Evolutionary conservation across 2,797 vertebrate genomes (phyloP).

Genomic region (Aphelocoma californica): DNA sequence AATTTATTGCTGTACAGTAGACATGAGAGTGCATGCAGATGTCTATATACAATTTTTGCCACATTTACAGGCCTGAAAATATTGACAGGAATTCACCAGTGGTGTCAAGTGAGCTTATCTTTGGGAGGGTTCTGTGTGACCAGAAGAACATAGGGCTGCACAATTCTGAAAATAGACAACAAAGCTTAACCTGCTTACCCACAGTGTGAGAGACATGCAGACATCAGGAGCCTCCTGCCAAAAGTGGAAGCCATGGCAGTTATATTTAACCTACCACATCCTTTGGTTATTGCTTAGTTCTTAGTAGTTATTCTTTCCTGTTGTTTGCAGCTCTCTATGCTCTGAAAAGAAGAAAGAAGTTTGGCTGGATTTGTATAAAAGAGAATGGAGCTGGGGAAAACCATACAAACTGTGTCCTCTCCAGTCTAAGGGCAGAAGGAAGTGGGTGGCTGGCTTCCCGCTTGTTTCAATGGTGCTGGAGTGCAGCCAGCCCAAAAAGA

Average conservation of each 20-base stretch:
- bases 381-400: not conserved
- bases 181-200: not conserved
- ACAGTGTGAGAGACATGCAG: not conserved
- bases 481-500: not conserved
- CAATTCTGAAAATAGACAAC: not conserved
- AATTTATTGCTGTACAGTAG: not conserved
- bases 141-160: not conserved
- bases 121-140: accelerated
- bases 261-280: not conserved
- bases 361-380: not conserved
- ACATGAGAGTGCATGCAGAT: not conserved
- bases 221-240: not conserved
- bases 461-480: not conserved
- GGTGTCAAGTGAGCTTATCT: not conserved
- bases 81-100: not conserved
- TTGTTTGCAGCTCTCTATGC: not conserved
- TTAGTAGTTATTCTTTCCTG: not conserved
- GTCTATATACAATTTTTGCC: not conserved
- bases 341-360: not conserved
- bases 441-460: not conserved
- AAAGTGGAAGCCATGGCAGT: not conserved
- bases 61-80: not conserved
- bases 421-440: not conserved
- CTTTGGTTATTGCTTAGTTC: not conserved
- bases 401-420: not conserved